These are phyloP conservation scores for Drosophila saltans DNA, from an alignment of 1,140 invertebrate species.

Conservation along the genomic window DNA sequence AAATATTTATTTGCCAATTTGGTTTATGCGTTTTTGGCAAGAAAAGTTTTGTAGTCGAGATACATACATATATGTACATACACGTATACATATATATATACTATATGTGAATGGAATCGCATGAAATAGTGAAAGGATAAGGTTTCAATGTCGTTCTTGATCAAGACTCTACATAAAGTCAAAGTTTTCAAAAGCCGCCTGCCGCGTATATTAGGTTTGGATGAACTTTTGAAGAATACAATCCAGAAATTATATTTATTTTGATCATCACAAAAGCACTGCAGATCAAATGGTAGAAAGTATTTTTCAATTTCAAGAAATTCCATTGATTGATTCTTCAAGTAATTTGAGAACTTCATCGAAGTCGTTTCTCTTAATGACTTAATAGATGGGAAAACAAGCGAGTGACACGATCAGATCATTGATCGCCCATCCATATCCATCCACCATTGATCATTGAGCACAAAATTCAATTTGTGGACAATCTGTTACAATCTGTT, in stretches of 20 bases:
- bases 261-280: background rate
- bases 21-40: conserved; percentile 19
- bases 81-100: background rate
- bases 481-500: conserved; percentile 14
- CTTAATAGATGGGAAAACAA: background rate
- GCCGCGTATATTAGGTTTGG: too few relatives aligned
- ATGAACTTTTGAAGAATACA: too few relatives aligned
- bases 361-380: conserved; percentile 9
- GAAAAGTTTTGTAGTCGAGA: background rate
- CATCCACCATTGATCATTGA: conserved; percentile 1
- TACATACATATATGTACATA: too few relatives aligned
- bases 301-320: background rate
- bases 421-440: conserved; percentile 1
- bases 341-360: conserved; percentile 12
- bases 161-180: too few relatives aligned
- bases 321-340: conserved; percentile 8
- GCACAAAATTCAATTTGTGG: conserved; percentile 9
- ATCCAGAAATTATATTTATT: too few relatives aligned
- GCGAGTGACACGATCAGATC: conserved; percentile 4
- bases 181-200: too few relatives aligned
- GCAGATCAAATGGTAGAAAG: background rate
- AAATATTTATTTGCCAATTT: conserved; percentile 24
- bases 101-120: background rate
- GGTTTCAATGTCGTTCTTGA: too few relatives aligned
- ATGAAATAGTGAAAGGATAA: background rate